A percentile compares a stretch with the other conserved stretches of the same genome.
phyloP scores from a whole-genome alignment of 2,797 vertebrate genomes.

The Neoniphon sammara region DNA sequence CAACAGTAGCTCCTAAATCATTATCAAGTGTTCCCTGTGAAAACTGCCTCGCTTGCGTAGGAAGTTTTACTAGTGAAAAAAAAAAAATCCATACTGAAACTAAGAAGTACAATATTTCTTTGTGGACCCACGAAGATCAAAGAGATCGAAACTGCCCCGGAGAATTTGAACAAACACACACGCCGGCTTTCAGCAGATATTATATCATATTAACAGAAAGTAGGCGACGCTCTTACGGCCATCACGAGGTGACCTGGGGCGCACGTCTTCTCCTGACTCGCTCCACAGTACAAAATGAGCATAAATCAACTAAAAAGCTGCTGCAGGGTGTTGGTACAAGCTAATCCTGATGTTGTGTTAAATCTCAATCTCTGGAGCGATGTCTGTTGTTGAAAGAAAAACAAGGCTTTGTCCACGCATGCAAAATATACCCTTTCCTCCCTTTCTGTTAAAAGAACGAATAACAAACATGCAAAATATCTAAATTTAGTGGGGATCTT shows the following conservation, averaged over 20 bases:
- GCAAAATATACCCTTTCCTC: too few relatives aligned
- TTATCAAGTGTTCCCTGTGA: neutral
- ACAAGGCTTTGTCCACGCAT: too few relatives aligned
- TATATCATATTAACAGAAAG: neutral
- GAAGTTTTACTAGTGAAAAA: neutral
- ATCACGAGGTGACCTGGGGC: too few relatives aligned
- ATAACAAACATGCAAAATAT: too few relatives aligned
- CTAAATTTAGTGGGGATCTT: too few relatives aligned
- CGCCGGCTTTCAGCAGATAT: too few relatives aligned
- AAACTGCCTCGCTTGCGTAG: neutral
- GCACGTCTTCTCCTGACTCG: neutral
- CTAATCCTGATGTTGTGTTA: slow-evolving; percentile 27
- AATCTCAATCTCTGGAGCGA: too few relatives aligned
- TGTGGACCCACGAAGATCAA: slow-evolving; percentile 12
- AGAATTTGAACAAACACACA: neutral
- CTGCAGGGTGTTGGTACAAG: slow-evolving; percentile 29
- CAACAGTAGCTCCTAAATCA: slow-evolving; percentile 2
- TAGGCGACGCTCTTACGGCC: too few relatives aligned
- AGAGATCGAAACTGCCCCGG: slow-evolving; percentile 11
- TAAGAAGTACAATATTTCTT: neutral
- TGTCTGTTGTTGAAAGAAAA: too few relatives aligned
- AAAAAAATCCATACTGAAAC: neutral
- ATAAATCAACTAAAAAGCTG: slow-evolving; percentile 32
- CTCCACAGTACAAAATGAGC: neutral
- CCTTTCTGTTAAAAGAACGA: too few relatives aligned